A percentile compares a stretch with the other conserved stretches of the same genome.
phyloP scores from a whole-genome alignment of 2,888 invertebrate species.

The Nudaria mundana region DNA sequence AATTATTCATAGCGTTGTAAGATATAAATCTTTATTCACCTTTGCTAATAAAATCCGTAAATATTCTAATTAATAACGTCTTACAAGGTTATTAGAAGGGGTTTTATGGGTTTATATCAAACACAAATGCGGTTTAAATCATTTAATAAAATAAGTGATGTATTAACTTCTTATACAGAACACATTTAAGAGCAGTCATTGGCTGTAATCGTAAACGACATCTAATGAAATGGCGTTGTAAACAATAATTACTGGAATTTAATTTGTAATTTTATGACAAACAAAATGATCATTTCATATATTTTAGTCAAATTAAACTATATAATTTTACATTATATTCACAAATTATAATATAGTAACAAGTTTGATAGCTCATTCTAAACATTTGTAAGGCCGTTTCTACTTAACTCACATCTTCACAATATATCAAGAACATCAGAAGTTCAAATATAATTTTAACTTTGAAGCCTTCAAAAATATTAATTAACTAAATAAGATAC shows the following conservation, averaged over 20 bases:
- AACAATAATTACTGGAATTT: slow-evolving; percentile 15
- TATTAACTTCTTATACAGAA: slow-evolving; percentile 73
- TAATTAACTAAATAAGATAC: slow-evolving; percentile 43
- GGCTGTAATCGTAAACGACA: slow-evolving; percentile 48
- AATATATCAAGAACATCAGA: slow-evolving; percentile 46
- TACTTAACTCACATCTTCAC: slow-evolving; percentile 52
- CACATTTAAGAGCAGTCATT: slow-evolving; percentile 74
- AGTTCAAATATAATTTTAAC: slow-evolving; percentile 49
- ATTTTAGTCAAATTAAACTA: too few species aligned
- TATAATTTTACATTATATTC: too few species aligned
- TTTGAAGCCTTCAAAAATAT: slow-evolving; percentile 47
- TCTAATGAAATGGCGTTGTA: slow-evolving; percentile 24
- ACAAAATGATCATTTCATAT: too few species aligned
- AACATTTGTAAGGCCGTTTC: slow-evolving; percentile 49
- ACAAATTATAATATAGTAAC: slow-evolving; percentile 33
- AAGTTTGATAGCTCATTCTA: slow-evolving; percentile 35
- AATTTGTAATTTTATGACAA: too few species aligned
- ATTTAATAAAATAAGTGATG: slow-evolving; percentile 81
- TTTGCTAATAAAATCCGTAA: too few species aligned
- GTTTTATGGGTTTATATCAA: slow-evolving; percentile 15
- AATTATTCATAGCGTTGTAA: too few species aligned
- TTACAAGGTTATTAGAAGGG: slow-evolving; percentile 6
- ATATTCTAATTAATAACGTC: too few species aligned
- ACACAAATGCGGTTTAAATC: slow-evolving; percentile 55
- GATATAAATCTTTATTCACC: too few species aligned